Evolutionary conservation across 2,113 vertebrate genomes (phyloP).

Genomic region (Oriolus oriolus): DNA sequence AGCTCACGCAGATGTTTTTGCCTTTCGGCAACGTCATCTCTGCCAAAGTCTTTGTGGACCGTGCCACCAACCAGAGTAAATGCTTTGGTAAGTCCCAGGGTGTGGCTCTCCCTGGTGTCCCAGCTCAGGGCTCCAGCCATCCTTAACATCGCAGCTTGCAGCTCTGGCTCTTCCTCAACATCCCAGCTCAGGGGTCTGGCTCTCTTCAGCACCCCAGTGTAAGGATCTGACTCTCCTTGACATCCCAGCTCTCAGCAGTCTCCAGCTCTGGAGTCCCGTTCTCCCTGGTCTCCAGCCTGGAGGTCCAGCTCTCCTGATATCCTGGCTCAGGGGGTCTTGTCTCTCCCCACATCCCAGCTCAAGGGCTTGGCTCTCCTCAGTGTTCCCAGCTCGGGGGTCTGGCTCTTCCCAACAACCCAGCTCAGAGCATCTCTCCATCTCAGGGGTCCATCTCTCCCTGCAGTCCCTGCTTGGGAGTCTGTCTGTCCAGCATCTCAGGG

Average conservation of each 20-base stretch:
- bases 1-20: slow-evolving; percentile 98
- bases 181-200: rapidly evolving
- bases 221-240: rapidly evolving
- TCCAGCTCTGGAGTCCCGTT: not conserved
- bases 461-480: not conserved
- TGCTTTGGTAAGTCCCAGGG: slow-evolving; percentile 87
- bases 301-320: not conserved
- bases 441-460: rapidly evolving
- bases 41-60: slow-evolving; percentile 98
- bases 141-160: not conserved
- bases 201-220: not conserved
- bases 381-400: not conserved
- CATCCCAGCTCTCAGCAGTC: not conserved
- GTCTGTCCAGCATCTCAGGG: not conserved
- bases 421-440: not conserved
- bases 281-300: not conserved
- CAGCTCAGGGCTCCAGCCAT: not conserved
- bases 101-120: not conserved
- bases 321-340: not conserved
- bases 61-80: slow-evolving; percentile 99
- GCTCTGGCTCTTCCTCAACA: not conserved
- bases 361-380: not conserved
- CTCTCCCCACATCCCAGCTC: not conserved
- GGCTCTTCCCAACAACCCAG: not conserved
- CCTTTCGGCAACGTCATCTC: slow-evolving; percentile 98